A percentile compares a stretch with the other conserved stretches of the same genome.
Conservation (phyloP, 2,888 invertebrate genomes). For the Tenthredo distinguenda region DNA sequence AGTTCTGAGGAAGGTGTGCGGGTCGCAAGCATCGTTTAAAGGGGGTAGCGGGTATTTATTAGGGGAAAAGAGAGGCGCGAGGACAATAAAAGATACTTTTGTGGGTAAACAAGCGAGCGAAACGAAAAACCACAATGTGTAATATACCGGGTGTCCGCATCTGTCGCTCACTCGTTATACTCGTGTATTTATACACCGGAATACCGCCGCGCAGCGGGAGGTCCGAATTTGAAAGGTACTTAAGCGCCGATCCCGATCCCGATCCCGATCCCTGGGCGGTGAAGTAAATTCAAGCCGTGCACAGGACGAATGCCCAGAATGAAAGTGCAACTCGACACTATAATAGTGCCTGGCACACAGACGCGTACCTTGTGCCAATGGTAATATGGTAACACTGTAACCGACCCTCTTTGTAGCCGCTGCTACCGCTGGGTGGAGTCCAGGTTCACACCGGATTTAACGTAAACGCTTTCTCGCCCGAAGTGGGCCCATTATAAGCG, state of each 20-base stretch:
- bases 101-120: conserved; percentile 19
- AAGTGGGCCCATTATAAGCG: background rate
- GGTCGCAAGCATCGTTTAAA: too few species aligned
- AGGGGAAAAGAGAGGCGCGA: background rate
- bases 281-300: background rate
- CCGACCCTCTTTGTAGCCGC: conserved; percentile 31
- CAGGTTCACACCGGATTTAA: conserved; percentile 37
- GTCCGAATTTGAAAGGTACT: conserved; percentile 23
- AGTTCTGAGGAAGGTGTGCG: too few species aligned
- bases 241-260: background rate
- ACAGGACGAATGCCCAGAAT: background rate
- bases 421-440: background rate
- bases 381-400: conserved; percentile 37
- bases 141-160: conserved; percentile 47
- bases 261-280: background rate
- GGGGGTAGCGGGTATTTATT: too few species aligned
- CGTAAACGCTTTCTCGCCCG: conserved; percentile 1
- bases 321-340: conserved; percentile 5
- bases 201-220: conserved; percentile 27
- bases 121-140: background rate
- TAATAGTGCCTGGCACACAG: background rate
- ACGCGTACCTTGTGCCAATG: background rate
- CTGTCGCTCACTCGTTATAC: background rate
- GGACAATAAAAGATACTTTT: conserved; percentile 42
- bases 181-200: too few species aligned